A percentile compares a stretch with the other conserved stretches of the same genome.
phyloP scores from a whole-genome alignment of 2,797 vertebrate genomes.

The Hoplostethus mediterraneus region DNA sequence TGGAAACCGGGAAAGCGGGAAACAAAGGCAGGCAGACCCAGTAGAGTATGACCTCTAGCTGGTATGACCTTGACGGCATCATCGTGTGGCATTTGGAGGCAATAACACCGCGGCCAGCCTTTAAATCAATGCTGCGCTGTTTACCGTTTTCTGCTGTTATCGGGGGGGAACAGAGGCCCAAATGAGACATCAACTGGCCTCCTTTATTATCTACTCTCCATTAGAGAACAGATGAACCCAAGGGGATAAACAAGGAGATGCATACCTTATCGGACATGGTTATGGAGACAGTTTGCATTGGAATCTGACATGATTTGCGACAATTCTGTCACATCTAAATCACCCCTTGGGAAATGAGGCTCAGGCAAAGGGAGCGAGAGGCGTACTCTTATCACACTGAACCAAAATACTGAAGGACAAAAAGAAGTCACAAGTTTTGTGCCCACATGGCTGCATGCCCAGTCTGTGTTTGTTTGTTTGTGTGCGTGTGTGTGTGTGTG shows the following conservation, averaged over 20 bases:
- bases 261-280: background rate
- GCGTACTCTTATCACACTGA: slow-evolving; percentile 37
- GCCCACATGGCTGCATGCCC: slow-evolving; percentile 36
- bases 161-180: slow-evolving; percentile 41
- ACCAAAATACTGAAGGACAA: slow-evolving; percentile 57
- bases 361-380: slow-evolving; percentile 29
- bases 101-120: slow-evolving; percentile 38
- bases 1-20: slow-evolving; percentile 36
- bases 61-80: slow-evolving; percentile 47
- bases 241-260: slow-evolving; percentile 21
- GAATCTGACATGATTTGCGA: slow-evolving; percentile 14
- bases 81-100: slow-evolving; percentile 26
- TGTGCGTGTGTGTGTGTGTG: slow-evolving; percentile 7
- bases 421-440: slow-evolving; percentile 47
- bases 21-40: slow-evolving; percentile 39
- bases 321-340: slow-evolving; percentile 15
- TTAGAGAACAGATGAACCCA: slow-evolving; percentile 31
- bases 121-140: slow-evolving; percentile 47
- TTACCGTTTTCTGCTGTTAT: slow-evolving; percentile 31
- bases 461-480: background rate
- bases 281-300: background rate
- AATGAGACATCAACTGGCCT: slow-evolving; percentile 36
- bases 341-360: slow-evolving; percentile 23
- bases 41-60: slow-evolving; percentile 54
- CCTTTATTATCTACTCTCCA: slow-evolving; percentile 32